Evolutionary conservation across 2,888 invertebrate genomes (phyloP), one percentile per base, ranked within the genome.

Genomic region (Pandemis heparana): DNA sequence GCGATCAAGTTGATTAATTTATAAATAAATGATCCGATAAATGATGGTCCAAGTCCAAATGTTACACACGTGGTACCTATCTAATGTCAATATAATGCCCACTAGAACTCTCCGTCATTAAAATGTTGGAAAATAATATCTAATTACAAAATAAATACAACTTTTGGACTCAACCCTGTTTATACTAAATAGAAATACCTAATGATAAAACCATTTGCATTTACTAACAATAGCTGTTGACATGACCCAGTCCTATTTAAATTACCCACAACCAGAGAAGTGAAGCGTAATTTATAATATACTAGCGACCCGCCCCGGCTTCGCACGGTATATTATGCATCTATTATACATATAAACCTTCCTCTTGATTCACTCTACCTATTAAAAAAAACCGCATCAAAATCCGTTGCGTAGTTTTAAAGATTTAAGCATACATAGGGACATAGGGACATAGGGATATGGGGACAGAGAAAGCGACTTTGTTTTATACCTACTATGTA

Each of bases 151-250:
- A 18, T 9, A 23, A 56, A 56, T 23, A 23, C 12, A 14, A 23
- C 56, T 3, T 10, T 18, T 56, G 56, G 18, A 18, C 23, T 12
- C 56, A 1, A 56, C 56, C 23, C 12, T 51, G n/a, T n/a, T 10
- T 56, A 56, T 23, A n/a, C 10, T 14, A n/a, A n/a, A n/a, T n/a
- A 5, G 10, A 10, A 23, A 12, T 23, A 56, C 8, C 23, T 56
- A 70, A 63, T 43, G 53, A 70, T 39, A 70, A 53, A 43, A 43
- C 63, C 63, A 53, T 70, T 70, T 48, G 53, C 16, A 70, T 63
- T 53, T 70, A 18, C 62, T 41, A 62, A 70, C 62, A 62, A 70
- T 62, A 18, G 41, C 48, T 32, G 14, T 41, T 43, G 62, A 60
- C 56, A 56, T 23, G 56, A 56, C 56, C 56, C 56, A 56, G 23